Base-by-base conservation (phyloP, 1,140 invertebrate genomes). In the Lutraria rhynchaena region DNA sequence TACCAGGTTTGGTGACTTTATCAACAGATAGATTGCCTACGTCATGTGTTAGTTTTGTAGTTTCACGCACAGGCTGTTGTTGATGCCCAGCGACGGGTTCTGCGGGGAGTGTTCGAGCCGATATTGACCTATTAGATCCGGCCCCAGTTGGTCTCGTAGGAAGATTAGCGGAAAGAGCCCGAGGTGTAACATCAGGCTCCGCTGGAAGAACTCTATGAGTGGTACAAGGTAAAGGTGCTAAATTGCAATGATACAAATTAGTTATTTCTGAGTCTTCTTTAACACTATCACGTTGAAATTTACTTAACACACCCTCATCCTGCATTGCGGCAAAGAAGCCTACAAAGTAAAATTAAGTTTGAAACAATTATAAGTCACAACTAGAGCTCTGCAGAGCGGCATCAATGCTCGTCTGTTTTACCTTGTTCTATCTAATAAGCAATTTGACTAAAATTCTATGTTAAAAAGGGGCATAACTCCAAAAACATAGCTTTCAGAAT, bases 261-360 rank as follows among this genome's bases (percentile, higher is more conserved):
- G 75, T 53, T 33, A 77, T 49, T 33, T 77, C 75, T 24, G 60
- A 7, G 46, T 77, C 75, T 63, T 55, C 35, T 33, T 67, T 67
- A 49, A 67, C 31, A 55, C 22, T 67, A 15, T 17, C 46, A 22
- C 29, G 35, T n/a, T 35, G 60, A 29, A 77, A 67, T 27, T 19
- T 37, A 22, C 33, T 55, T 41, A 77, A 29, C 35, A 77, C 37
- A 35, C 33, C 31, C n/a, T 65, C 61, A 27, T 77, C 75, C 24
- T 55, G 41, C 17, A 77, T 67, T 22, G 75, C 60, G 33, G 75
- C 75, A 77, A 77, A 77, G 51, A 77, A 77, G 4, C 75, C 75
- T 77, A 61, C 3, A 77, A 77, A 2, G 67, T n/a, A n/a, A n/a
- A n/a, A n/a, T n/a, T n/a, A n/a, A n/a, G n/a, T n/a, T n/a, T n/a